Percentiles rank a stretch among this genome's conserved stretches.
Evolutionary conservation across 2,797 vertebrate genomes (phyloP).

Genomic region (Ambastaia sidthimunki): DNA sequence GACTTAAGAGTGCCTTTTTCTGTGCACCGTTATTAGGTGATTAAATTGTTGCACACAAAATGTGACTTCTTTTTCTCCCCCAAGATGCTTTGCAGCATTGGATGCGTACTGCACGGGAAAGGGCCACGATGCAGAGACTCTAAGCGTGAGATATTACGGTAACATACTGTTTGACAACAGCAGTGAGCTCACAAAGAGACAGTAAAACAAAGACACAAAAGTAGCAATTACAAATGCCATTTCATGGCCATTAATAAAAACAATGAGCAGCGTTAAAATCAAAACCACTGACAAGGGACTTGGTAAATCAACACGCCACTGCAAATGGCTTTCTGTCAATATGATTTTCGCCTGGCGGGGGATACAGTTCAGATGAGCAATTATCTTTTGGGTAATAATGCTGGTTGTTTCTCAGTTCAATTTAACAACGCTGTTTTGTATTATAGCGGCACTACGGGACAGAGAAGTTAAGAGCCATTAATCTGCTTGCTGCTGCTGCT

Average conservation of each 20-base stretch:
- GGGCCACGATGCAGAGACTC: not conserved
- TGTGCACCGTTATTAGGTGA: slow-evolving; percentile 11
- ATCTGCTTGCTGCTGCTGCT: slow-evolving; percentile 24
- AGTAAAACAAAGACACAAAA: slow-evolving; percentile 29
- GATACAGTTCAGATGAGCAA: slow-evolving; percentile 41
- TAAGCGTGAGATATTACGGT: not conserved
- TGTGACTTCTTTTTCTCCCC: not conserved
- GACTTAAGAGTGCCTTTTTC: slow-evolving; percentile 19
- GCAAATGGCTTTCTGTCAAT: slow-evolving; percentile 50
- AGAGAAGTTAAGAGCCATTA: slow-evolving; percentile 23
- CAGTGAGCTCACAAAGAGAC: slow-evolving; percentile 34
- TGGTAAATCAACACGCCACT: slow-evolving; percentile 51
- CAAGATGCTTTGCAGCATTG: not conserved
- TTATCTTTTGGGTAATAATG: slow-evolving; percentile 52
- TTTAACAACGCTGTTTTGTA: not conserved
- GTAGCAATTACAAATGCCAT: slow-evolving; percentile 39
- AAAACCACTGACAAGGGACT: slow-evolving; percentile 21
- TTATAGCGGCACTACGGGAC: not conserved
- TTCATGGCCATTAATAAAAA: slow-evolving; percentile 45
- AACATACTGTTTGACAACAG: slow-evolving; percentile 4
- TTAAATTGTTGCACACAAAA: slow-evolving; percentile 15
- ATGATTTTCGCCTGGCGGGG: slow-evolving; percentile 29
- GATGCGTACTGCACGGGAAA: not conserved
- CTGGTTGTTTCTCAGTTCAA: slow-evolving; percentile 18
- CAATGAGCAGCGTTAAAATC: slow-evolving; percentile 44